Conservation (phyloP, 2,113 vertebrate genomes). For the Mixornis gularis region DNA sequence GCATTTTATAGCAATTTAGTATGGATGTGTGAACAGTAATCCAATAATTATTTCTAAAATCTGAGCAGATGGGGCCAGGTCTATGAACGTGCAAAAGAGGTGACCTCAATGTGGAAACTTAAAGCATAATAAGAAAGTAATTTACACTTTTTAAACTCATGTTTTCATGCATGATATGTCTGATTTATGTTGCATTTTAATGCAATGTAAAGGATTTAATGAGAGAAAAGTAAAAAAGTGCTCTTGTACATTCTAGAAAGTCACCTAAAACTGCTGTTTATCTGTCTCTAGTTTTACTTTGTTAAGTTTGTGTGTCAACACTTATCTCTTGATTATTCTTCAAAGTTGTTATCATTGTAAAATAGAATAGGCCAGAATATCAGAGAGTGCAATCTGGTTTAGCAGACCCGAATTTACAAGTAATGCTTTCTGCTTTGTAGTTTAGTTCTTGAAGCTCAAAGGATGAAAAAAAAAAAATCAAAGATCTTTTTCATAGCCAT, state of each 20-base stretch:
- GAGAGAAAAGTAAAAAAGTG: not conserved
- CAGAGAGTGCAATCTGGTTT: not conserved
- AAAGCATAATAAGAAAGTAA: not conserved
- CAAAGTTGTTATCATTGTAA: not conserved
- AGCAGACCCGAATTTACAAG: not conserved
- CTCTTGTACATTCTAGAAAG: not conserved
- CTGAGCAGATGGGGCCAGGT: not conserved
- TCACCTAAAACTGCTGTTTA: not conserved
- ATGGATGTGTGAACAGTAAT: not conserved
- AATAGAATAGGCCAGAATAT: not conserved
- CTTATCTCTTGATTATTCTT: not conserved
- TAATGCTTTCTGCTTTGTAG: not conserved
- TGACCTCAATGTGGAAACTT: not conserved
- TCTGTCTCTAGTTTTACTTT: not conserved
- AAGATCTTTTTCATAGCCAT: not conserved
- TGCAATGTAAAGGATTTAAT: not conserved
- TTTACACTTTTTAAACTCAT: not conserved
- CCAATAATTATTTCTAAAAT: not conserved
- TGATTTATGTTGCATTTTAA: not conserved
- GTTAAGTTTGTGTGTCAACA: not conserved
- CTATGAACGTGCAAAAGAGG: not conserved
- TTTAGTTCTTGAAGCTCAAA: not conserved
- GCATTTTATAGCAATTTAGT: not conserved
- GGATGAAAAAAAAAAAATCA: not conserved
- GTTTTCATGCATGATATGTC: not conserved